These are phyloP conservation scores for Florisuga fusca DNA, from an alignment of 2,797 vertebrate species.

Conservation along the genomic window DNA sequence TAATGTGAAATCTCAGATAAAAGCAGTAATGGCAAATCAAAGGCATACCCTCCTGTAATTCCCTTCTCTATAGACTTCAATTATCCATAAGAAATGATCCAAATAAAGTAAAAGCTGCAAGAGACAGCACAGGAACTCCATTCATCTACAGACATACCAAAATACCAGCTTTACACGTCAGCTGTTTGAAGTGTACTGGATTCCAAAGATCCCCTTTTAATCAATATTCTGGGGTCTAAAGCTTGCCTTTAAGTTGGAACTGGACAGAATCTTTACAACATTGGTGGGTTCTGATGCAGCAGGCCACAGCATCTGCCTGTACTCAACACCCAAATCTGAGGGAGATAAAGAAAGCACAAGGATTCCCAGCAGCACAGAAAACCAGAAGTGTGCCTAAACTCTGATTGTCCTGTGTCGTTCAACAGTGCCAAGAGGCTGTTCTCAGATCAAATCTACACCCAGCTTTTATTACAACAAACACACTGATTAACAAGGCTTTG, in stretches of 20 bases:
- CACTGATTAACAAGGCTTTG: neutral
- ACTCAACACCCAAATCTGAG: neutral
- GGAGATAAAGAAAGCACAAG: neutral
- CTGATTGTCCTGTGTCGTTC: accelerated
- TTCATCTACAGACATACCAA: neutral
- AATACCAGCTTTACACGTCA: neutral
- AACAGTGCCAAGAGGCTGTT: neutral
- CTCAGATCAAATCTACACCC: neutral
- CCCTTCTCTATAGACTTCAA: neutral
- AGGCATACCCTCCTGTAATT: neutral
- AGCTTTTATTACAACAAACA: neutral
- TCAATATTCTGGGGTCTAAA: neutral
- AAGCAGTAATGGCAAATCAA: conserved; percentile 24
- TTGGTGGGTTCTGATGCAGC: neutral
- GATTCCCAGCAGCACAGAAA: neutral
- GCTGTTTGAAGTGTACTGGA: neutral
- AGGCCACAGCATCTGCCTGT: neutral
- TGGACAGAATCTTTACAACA: accelerated
- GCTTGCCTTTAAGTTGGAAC: neutral
- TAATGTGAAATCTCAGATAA: conserved; percentile 3
- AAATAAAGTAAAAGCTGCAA: conserved; percentile 14
- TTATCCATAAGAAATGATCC: neutral
- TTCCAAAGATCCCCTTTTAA: neutral
- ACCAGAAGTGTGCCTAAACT: accelerated
- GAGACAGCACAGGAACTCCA: neutral